Conservation (phyloP, 1,140 invertebrate genomes). For the Apis florea region DNA sequence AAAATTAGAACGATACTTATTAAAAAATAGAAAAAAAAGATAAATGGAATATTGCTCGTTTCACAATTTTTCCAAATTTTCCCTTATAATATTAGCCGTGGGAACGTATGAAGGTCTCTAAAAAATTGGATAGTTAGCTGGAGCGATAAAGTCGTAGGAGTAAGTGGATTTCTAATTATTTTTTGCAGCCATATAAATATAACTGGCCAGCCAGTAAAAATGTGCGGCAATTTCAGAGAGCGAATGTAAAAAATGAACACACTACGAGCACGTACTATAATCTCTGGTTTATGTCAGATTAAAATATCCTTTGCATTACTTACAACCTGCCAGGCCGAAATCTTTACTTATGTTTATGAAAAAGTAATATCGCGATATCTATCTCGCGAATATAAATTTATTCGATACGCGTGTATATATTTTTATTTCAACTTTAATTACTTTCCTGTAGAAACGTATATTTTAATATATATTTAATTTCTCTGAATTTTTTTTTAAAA, state of each 20-base stretch:
- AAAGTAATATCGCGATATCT: not conserved
- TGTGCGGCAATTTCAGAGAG: constrained; percentile 15
- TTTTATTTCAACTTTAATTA: not conserved
- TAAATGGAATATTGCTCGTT: not conserved
- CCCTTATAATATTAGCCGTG: not conserved
- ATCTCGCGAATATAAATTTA: not conserved
- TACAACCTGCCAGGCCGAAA: not conserved
- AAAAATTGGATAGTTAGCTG: not conserved
- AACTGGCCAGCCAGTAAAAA: not conserved
- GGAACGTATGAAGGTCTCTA: not conserved
- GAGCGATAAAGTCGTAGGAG: not conserved
- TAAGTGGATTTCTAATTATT: constrained; percentile 20
- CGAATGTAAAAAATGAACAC: constrained; percentile 11
- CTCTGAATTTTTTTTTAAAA: no score
- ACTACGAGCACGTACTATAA: not conserved
- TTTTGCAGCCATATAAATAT: not conserved
- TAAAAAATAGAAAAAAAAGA: no score
- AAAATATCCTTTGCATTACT: constrained; percentile 3
- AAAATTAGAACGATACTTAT: no score
- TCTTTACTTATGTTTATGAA: constrained; percentile 15
- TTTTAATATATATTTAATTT: no score
- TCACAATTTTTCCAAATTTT: not conserved
- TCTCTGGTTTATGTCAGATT: constrained; percentile 26
- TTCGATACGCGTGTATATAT: not conserved
- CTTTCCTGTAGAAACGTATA: no score